A percentile compares a stretch with the other conserved stretches of the same genome.
These are phyloP conservation scores for Cottoperca gobio DNA, from an alignment of 2,797 vertebrate species.

Conservation along the genomic window DNA sequence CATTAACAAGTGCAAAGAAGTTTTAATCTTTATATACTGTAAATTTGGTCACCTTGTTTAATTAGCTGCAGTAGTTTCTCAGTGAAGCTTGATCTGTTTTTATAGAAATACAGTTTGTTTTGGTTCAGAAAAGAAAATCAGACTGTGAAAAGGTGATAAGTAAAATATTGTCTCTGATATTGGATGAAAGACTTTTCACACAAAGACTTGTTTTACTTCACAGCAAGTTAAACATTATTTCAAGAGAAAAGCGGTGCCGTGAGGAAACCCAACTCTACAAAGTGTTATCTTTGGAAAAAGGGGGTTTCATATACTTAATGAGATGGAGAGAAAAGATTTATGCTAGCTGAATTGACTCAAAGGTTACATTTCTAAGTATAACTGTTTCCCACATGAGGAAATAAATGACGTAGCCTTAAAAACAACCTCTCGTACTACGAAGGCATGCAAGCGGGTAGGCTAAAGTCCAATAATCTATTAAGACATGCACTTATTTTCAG, in stretches of 20 bases:
- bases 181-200: slow-evolving; percentile 61
- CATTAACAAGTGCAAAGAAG: slow-evolving; percentile 5
- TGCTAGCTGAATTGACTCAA: slow-evolving; percentile 40
- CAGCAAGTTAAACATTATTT: slow-evolving; percentile 65
- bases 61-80: slow-evolving; percentile 28
- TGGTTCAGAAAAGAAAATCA: slow-evolving; percentile 45
- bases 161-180: slow-evolving; percentile 68
- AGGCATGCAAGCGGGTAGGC: slow-evolving; percentile 51
- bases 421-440: slow-evolving; percentile 46
- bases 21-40: slow-evolving; percentile 20
- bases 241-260: slow-evolving; percentile 25
- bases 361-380: slow-evolving; percentile 63
- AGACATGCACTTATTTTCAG: slow-evolving; percentile 54
- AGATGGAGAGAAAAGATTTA: slow-evolving; percentile 53
- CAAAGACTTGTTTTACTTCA: slow-evolving; percentile 63
- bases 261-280: slow-evolving; percentile 53
- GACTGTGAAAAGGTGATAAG: slow-evolving; percentile 63
- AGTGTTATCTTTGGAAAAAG: slow-evolving; percentile 67
- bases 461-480: slow-evolving; percentile 70
- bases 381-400: slow-evolving; percentile 54
- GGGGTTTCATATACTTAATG: slow-evolving; percentile 70
- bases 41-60: slow-evolving; percentile 36
- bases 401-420: slow-evolving; percentile 62
- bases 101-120: slow-evolving; percentile 50
- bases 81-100: slow-evolving; percentile 49